Percentiles rank a stretch among this genome's conserved stretches.
Evolutionary conservation across 1,140 invertebrate species (phyloP).

Genomic region (Solen grandis): DNA sequence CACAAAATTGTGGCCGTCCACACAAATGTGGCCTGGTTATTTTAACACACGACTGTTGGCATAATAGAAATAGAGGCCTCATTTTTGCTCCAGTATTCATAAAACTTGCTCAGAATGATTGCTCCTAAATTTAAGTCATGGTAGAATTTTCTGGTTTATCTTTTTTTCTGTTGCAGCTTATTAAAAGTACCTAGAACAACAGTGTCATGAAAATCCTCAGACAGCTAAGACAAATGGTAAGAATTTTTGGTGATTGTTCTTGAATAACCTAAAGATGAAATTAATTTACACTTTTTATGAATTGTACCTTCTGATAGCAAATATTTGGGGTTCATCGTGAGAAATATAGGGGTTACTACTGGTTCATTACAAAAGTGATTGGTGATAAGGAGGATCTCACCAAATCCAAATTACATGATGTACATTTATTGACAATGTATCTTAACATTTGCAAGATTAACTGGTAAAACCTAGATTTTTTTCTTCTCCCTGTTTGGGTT

Average conservation of each 20-base stretch:
- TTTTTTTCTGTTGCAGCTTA: neutral
- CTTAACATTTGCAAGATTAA: neutral
- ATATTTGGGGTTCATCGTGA: no score
- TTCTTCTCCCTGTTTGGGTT: neutral
- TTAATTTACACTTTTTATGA: no score
- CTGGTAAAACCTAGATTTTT: neutral
- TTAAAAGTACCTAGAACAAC: neutral
- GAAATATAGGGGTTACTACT: no score
- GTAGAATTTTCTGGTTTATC: neutral
- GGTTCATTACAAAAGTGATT: no score
- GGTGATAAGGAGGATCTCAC: neutral
- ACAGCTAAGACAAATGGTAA: neutral
- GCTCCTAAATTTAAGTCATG: neutral
- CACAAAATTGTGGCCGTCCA: no score
- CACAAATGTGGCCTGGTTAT: no score
- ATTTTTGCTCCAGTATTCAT: neutral
- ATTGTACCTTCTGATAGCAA: neutral
- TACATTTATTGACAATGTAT: neutral
- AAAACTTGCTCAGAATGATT: neutral
- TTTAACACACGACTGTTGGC: no score
- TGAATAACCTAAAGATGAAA: no score
- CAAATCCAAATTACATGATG: neutral
- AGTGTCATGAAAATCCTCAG: neutral
- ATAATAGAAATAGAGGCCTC: neutral
- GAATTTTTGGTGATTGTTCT: no score